Evolutionary conservation across 2,888 invertebrate genomes (phyloP), one percentile per base, ranked within the genome.

Genomic region (Coremacera marginata): DNA sequence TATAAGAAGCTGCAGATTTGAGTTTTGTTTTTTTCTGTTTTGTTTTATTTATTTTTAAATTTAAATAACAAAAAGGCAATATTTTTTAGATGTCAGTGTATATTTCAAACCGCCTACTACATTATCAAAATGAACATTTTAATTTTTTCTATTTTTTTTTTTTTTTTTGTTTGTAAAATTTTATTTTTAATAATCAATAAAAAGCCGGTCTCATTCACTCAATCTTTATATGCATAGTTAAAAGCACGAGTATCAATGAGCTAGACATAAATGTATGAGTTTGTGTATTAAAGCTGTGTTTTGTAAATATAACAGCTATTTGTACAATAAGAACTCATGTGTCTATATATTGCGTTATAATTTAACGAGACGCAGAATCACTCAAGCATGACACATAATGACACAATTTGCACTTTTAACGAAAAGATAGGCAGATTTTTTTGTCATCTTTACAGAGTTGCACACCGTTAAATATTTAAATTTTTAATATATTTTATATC

Each of bases 351-450:
- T n/a, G 34, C 22, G 16, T 0, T 37, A 34, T 49, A 51, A 5
- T n/a, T 34, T 3, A 14, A 31, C 19, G 22, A 37, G 16, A 8
- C 27, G 34, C 55, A 19, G 73, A 80, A 37, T 77, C 75, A 75
- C 77, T 80, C 74, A 80, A 80, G 71, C 78, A 65, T 81, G 76
- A 78, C 74, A 78, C 63, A 77, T 67, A 74, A 55, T 77, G 75
- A 75, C 76, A 74, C 67, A 76, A 72, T 77, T 72, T 78, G 55
- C 25, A 65, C 65, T 51, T 14, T 37, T 31, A 70, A 34, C 34
- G 4, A 8, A 37, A 37, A 49, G 52, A 49, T 27, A 49, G 49
- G 25, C 22, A 19, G 31, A 67, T n/a, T 67, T n/a, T 22, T 22
- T 67, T 67, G 22, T 22, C 44, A 22, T 37, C 14, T 5, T 37